Percentiles rank a stretch among this genome's conserved stretches.
phyloP scores from a whole-genome alignment of 2,797 vertebrate genomes.

The Synanceia verrucosa region DNA sequence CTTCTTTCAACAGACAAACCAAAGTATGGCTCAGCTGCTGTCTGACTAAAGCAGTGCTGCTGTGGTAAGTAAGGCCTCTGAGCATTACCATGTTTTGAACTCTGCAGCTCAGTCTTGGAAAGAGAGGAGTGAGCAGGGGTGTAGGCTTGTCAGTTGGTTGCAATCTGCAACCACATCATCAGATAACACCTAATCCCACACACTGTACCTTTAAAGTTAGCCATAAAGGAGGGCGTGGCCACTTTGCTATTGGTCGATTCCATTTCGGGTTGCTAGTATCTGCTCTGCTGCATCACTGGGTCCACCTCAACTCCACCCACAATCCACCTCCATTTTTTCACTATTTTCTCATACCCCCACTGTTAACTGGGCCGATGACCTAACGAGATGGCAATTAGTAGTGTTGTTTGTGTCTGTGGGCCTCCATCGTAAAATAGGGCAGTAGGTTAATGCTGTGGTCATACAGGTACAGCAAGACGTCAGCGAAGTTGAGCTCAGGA shows the following conservation, averaged over 20 bases:
- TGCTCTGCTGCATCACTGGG: background rate
- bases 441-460: conserved; percentile 62
- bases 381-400: conserved; percentile 46
- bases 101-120: no score
- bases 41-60: no score
- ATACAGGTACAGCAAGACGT: conserved; percentile 22
- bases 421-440: conserved; percentile 56
- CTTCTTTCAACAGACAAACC: no score
- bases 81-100: no score
- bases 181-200: no score
- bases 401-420: conserved; percentile 48
- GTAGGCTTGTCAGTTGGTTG: no score
- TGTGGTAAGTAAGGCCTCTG: no score
- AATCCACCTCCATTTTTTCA: background rate
- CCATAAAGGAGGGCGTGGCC: background rate
- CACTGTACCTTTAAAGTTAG: no score
- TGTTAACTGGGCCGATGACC: conserved; percentile 2
- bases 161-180: no score
- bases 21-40: no score
- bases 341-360: background rate
- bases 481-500: conserved; percentile 12
- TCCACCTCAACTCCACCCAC: background rate
- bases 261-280: background rate
- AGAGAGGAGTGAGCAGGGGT: no score
- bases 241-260: background rate